These are phyloP conservation scores for Ciconia boyciana DNA, from an alignment of 2,113 vertebrate species.

Conservation along the genomic window DNA sequence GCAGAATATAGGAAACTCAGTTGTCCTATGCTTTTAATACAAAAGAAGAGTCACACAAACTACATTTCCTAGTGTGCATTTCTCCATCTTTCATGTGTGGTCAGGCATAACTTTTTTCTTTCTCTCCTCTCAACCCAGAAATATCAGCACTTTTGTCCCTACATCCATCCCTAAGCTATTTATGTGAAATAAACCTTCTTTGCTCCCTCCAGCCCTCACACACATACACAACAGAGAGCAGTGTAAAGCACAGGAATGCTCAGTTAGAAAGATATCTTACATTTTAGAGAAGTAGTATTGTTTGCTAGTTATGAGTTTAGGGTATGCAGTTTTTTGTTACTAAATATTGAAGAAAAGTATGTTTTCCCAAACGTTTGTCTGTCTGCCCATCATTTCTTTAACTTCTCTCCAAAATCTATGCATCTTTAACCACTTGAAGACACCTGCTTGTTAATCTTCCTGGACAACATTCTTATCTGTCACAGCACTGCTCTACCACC, in stretches of 20 bases:
- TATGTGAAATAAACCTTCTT: not conserved
- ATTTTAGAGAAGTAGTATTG: not conserved
- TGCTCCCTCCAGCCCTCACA: not conserved
- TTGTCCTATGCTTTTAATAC: not conserved
- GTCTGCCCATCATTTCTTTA: not conserved
- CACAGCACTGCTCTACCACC: not conserved
- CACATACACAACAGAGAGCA: not conserved
- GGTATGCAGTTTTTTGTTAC: rapidly evolving
- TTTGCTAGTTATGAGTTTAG: not conserved
- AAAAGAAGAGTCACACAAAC: not conserved
- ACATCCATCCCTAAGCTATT: no score
- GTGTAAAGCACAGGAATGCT: not conserved
- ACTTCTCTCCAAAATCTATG: not conserved
- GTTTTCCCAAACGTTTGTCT: rapidly evolving
- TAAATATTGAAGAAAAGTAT: not conserved
- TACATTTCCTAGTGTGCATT: not conserved
- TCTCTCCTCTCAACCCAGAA: not conserved
- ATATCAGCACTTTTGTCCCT: not conserved
- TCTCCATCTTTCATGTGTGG: rapidly evolving
- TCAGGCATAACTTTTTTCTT: not conserved
- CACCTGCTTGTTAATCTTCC: rapidly evolving
- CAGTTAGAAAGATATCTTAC: not conserved
- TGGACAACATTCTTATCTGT: no score
- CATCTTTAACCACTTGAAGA: not conserved
- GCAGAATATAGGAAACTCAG: not conserved